Percentiles rank a stretch among this genome's conserved stretches.
These are phyloP conservation scores for Falco rusticolus DNA, from an alignment of 2,797 vertebrate species.

Conservation along the genomic window DNA sequence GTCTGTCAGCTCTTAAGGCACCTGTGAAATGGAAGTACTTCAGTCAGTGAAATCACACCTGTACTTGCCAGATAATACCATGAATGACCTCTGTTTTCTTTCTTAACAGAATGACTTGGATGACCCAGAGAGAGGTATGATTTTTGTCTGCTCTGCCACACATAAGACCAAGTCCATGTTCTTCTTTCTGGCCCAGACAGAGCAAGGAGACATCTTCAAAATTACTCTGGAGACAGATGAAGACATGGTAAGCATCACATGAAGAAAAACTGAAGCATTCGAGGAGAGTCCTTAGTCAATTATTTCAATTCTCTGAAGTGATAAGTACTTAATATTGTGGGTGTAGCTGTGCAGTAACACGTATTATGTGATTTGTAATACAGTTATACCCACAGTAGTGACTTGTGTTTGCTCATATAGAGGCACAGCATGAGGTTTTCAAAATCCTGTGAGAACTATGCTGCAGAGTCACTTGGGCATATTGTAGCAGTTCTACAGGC, in stretches of 20 bases:
- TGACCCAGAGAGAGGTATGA: constrained; percentile 98
- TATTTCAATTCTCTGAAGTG: neutral
- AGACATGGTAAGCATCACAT: constrained; percentile 89
- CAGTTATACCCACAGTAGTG: neutral
- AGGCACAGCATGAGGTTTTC: accelerated
- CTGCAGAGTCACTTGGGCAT: neutral
- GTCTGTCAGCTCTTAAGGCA: neutral
- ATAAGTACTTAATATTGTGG: neutral
- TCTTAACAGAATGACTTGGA: constrained; percentile 92
- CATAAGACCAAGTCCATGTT: constrained; percentile 99
- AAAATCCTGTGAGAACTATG: neutral
- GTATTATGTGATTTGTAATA: accelerated
- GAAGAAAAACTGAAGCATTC: neutral
- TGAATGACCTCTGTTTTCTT: neutral
- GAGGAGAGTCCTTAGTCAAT: neutral
- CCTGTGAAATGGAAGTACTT: neutral
- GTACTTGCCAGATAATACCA: neutral
- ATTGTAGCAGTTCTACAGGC: neutral
- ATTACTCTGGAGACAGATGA: constrained; percentile 98
- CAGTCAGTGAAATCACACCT: neutral
- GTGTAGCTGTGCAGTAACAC: neutral
- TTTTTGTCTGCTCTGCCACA: constrained; percentile 98
- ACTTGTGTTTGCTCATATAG: neutral
- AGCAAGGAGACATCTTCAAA: constrained; percentile 99
- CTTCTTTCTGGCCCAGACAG: constrained; percentile 98